These are phyloP conservation scores for Isaurus tuberculatus DNA, from an alignment of 92 coral and sea anemone species.

Conservation along the genomic window DNA sequence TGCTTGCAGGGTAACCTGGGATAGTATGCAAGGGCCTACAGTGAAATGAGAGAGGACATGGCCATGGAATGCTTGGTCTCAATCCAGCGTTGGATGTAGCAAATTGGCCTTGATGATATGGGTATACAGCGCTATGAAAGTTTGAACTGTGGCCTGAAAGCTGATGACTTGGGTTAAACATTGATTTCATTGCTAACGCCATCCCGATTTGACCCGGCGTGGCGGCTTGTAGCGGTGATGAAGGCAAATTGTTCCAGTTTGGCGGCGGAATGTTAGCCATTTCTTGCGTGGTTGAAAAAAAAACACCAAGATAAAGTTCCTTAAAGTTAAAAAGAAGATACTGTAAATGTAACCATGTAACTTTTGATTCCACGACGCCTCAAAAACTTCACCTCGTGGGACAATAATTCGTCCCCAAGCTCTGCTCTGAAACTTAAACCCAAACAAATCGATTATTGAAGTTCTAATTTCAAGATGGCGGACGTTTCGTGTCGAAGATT, in stretches of 20 bases:
- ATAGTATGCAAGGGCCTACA: constrained; percentile 29
- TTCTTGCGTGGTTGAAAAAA: neutral
- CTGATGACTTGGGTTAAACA: constrained; percentile 2
- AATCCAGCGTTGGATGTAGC: neutral
- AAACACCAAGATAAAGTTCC: neutral
- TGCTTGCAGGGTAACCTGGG: constrained; percentile 27
- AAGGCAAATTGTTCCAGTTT: constrained; percentile 56
- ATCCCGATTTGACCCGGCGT: constrained; percentile 41
- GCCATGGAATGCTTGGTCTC: neutral
- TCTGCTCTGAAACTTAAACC: neutral
- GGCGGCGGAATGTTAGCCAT: constrained; percentile 84
- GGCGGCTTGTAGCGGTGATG: neutral
- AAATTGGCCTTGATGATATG: neutral
- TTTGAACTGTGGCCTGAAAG: neutral
- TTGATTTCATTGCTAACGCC: constrained; percentile 30
- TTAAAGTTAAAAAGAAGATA: neutral
- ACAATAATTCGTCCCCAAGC: constrained; percentile 11
- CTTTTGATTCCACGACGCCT: too few relatives aligned
- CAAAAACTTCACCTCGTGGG: constrained; percentile 16
- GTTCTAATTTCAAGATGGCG: constrained; percentile 30
- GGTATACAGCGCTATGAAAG: constrained; percentile 10
- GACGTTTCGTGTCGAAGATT: constrained; percentile 43
- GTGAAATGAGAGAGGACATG: neutral
- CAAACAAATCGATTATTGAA: constrained; percentile 2
- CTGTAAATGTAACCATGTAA: neutral